Conservation (phyloP, 2,113 vertebrate genomes). For the Deroptyus accipitrinus region DNA sequence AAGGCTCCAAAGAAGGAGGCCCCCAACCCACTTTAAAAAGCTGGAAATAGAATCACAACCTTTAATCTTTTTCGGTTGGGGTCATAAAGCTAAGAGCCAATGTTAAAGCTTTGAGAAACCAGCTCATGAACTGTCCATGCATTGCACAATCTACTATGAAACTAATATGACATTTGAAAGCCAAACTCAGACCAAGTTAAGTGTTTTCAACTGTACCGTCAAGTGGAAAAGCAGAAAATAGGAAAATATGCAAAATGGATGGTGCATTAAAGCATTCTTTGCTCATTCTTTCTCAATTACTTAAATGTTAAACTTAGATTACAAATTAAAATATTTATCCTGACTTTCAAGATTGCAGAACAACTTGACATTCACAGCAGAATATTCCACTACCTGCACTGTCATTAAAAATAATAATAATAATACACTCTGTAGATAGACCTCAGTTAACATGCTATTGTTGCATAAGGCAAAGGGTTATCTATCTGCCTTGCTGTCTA, state of each 20-base stretch:
- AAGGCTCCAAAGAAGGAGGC: neutral
- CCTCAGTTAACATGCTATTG: neutral
- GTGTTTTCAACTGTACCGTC: neutral
- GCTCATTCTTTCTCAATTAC: neutral
- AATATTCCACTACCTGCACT: neutral
- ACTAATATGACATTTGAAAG: neutral
- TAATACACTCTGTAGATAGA: neutral
- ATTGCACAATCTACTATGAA: neutral
- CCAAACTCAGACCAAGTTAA: neutral
- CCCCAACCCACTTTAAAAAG: neutral
- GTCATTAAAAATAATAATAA: neutral
- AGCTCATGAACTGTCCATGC: neutral
- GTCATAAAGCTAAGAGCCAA: neutral
- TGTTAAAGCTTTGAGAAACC: neutral
- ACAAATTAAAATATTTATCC: neutral
- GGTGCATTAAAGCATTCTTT: neutral
- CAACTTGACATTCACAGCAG: neutral
- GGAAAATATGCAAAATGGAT: neutral
- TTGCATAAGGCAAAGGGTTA: neutral
- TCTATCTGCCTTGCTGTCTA: neutral
- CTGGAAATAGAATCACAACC: neutral
- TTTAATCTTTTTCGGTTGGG: neutral
- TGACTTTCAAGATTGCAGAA: neutral
- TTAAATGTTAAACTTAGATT: neutral
- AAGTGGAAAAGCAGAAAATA: neutral